These are phyloP conservation scores for Lonchura striata DNA, from an alignment of 2,113 vertebrate genomes.

Conservation along the genomic window DNA sequence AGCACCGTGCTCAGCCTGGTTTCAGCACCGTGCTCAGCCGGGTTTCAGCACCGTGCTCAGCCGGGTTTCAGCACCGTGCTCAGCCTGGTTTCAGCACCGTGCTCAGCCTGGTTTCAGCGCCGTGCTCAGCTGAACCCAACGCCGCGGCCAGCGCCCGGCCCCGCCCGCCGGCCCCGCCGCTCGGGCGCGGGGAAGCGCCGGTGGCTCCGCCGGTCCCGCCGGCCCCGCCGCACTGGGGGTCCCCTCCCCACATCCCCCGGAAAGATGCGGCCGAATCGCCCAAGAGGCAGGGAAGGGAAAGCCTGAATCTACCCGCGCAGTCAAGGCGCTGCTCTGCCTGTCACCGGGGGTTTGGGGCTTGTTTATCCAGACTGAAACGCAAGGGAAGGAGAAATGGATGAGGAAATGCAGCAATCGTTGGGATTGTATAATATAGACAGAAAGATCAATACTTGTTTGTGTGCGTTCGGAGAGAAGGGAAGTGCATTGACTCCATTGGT, in stretches of 20 bases:
- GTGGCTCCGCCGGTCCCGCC: background rate
- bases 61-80: accelerated
- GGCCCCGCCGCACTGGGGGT: background rate
- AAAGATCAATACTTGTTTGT: background rate
- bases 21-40: too few relatives aligned
- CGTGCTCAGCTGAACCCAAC: background rate
- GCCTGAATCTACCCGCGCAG: background rate
- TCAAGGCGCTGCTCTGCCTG: background rate
- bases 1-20: too few relatives aligned
- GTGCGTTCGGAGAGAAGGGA: background rate
- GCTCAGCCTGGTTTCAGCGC: background rate
- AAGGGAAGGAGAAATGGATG: background rate
- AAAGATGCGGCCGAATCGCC: background rate
- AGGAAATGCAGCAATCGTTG: background rate
- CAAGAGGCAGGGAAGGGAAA: background rate
- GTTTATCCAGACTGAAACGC: background rate
- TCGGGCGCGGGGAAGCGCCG: background rate
- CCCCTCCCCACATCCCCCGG: background rate
- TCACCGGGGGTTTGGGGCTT: background rate
- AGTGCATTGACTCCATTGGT: background rate
- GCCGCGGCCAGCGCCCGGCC: background rate
- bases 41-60: background rate
- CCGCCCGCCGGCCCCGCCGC: background rate
- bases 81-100: background rate
- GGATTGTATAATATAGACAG: background rate